phyloP scores from a whole-genome alignment of 2,888 invertebrate species.

The Unio delphinus region DNA sequence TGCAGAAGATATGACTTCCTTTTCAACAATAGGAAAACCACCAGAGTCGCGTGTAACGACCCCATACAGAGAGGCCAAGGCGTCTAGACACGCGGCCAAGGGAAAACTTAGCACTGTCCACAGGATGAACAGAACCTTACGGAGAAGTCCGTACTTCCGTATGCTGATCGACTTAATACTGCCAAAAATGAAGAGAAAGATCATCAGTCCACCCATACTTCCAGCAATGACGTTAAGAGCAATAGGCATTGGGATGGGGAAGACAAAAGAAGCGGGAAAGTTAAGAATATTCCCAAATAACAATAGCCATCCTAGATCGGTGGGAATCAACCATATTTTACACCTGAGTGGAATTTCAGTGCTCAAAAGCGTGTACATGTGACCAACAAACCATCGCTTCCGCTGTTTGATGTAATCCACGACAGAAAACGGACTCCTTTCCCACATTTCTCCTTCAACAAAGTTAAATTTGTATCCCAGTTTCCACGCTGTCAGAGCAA shows the following conservation, averaged over 20 bases:
- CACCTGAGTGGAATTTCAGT: conserved; percentile 32
- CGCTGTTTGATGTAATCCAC: conserved; percentile 38
- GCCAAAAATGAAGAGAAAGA: conserved; percentile 39
- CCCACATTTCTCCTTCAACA: conserved; percentile 42
- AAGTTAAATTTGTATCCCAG: conserved; percentile 35
- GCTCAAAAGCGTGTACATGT: conserved; percentile 29
- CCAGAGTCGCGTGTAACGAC: conserved; percentile 26
- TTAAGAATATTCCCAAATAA: conserved; percentile 33
- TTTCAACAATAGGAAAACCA: conserved; percentile 38
- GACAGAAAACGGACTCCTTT: conserved; percentile 37
- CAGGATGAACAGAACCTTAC: conserved; percentile 27
- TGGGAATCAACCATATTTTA: conserved; percentile 37
- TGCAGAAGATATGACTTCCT: conserved; percentile 12
- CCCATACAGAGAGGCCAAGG: conserved; percentile 32
- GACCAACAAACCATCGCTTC: conserved; percentile 41
- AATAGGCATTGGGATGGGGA: conserved; percentile 34
- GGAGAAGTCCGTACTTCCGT: conserved; percentile 26
- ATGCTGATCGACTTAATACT: conserved; percentile 38
- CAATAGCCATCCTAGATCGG: conserved; percentile 35
- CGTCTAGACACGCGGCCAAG: conserved; percentile 33
- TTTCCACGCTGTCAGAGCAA: conserved; percentile 35
- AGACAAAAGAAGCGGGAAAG: conserved; percentile 29
- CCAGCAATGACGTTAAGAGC: conserved; percentile 29
- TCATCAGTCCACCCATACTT: conserved; percentile 33
- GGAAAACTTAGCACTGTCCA: conserved; percentile 29